Conservation (phyloP, 2,888 invertebrate species). For the Drosophila acutilabella region DNA sequence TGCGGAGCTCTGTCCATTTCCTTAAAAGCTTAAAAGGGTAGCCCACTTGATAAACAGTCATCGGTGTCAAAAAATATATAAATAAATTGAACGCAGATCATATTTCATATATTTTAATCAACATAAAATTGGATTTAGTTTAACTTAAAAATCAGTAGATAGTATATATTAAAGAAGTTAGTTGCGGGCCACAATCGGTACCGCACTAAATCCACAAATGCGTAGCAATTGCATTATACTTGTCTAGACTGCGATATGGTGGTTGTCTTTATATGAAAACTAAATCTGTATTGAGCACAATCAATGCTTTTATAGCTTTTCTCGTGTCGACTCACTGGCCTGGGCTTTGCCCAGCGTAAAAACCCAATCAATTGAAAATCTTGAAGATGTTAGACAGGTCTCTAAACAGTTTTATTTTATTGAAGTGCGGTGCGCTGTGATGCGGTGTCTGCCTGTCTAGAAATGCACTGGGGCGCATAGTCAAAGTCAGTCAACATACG, state of each 20-base stretch:
- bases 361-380: constrained; percentile 27
- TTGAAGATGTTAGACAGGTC: constrained; percentile 16
- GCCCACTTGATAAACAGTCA: too few species aligned
- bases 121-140: too few species aligned
- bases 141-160: too few species aligned
- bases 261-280: constrained; percentile 11
- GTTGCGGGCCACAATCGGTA: constrained; percentile 58
- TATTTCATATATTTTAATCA: too few species aligned
- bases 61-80: too few species aligned
- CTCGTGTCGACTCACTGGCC: not conserved
- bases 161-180: constrained; percentile 30
- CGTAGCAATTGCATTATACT: constrained; percentile 49
- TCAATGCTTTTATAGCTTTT: constrained; percentile 44
- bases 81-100: too few species aligned
- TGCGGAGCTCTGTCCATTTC: too few species aligned
- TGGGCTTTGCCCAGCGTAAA: constrained; percentile 44
- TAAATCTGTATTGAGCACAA: not conserved
- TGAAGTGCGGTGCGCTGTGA: not conserved
- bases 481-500: constrained; percentile 40
- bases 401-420: constrained; percentile 16
- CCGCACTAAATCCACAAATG: constrained; percentile 55
- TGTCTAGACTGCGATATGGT: constrained; percentile 3
- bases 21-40: too few species aligned
- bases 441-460: constrained; percentile 26
- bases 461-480: constrained; percentile 55